Percentiles rank a stretch among this genome's conserved stretches.
These are phyloP conservation scores for Scolopax rusticola DNA, from an alignment of 2,797 vertebrate species.

Conservation along the genomic window DNA sequence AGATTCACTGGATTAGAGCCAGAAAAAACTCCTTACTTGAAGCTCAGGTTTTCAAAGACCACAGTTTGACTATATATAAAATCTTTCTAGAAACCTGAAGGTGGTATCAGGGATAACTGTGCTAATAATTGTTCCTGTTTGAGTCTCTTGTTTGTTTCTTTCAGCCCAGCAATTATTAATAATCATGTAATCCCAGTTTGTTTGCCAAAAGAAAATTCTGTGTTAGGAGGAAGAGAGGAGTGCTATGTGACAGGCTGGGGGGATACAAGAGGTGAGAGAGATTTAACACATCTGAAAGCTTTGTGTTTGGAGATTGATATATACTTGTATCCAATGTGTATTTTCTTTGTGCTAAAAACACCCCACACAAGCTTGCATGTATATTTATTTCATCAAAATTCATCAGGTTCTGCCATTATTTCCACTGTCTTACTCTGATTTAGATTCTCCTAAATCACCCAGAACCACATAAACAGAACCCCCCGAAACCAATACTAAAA, in stretches of 20 bases:
- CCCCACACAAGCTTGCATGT: not conserved
- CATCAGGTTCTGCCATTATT: not conserved
- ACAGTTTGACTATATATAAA: not conserved
- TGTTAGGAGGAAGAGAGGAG: slow-evolving; percentile 85
- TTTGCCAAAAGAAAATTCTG: slow-evolving; percentile 85
- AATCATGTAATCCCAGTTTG: slow-evolving; percentile 87
- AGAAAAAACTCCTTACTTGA: not conserved
- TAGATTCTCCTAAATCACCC: not conserved
- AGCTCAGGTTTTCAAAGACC: not conserved
- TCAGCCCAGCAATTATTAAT: slow-evolving; percentile 86
- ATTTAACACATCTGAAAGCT: not conserved
- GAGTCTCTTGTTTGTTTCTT: slow-evolving; percentile 37
- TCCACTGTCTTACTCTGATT: not conserved
- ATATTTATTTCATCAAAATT: not conserved
- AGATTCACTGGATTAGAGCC: too few relatives aligned
- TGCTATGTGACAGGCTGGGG: slow-evolving; percentile 96
- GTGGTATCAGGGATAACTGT: not conserved
- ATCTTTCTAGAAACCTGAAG: not conserved
- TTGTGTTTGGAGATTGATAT: not conserved
- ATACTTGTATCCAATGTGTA: not conserved
- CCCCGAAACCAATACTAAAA: not conserved
- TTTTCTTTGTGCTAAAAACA: not conserved
- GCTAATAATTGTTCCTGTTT: not conserved
- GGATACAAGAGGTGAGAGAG: slow-evolving; percentile 87
- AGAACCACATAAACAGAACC: not conserved